Conservation (phyloP, 2,797 vertebrate genomes). For the Myoxocephalus aenaeus region DNA sequence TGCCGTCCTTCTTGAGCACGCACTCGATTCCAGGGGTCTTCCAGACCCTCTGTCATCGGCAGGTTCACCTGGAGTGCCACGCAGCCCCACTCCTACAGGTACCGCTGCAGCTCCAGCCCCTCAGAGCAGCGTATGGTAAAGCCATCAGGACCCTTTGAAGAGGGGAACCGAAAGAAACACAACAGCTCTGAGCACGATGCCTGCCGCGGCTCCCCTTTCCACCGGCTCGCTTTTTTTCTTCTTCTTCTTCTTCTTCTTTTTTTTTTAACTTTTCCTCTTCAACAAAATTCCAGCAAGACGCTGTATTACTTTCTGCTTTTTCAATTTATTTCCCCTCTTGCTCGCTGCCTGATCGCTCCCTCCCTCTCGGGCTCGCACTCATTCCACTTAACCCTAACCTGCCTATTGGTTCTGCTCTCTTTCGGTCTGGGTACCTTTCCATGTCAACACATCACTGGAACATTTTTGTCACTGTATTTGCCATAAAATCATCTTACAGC, state of each 20-base stretch:
- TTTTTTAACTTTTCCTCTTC: constrained; percentile 17
- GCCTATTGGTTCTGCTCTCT: constrained; percentile 35
- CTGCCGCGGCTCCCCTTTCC: constrained; percentile 72
- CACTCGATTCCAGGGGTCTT: neutral
- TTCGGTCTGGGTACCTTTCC: constrained; percentile 21
- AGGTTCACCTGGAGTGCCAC: constrained; percentile 46
- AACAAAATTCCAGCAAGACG: constrained; percentile 75
- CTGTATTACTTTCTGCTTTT: constrained; percentile 75
- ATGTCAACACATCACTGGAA: neutral
- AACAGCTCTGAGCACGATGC: constrained; percentile 76
- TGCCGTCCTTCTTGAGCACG: neutral
- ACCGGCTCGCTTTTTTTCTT: constrained; percentile 33
- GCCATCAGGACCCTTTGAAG: constrained; percentile 71
- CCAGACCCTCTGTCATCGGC: constrained; percentile 12
- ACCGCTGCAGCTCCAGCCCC: constrained; percentile 35
- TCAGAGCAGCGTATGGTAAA: constrained; percentile 62
- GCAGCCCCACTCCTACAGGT: constrained; percentile 36
- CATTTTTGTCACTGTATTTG: neutral
- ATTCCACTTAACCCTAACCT: constrained; percentile 59
- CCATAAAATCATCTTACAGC: neutral
- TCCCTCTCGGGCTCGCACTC: constrained; percentile 40
- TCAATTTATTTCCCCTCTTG: constrained; percentile 68
- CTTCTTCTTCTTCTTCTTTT: neutral
- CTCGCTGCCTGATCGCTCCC: constrained; percentile 43
- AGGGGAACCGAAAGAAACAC: constrained; percentile 76